Conservation (phyloP, 2,888 invertebrate genomes). For the Fragum sueziense region DNA sequence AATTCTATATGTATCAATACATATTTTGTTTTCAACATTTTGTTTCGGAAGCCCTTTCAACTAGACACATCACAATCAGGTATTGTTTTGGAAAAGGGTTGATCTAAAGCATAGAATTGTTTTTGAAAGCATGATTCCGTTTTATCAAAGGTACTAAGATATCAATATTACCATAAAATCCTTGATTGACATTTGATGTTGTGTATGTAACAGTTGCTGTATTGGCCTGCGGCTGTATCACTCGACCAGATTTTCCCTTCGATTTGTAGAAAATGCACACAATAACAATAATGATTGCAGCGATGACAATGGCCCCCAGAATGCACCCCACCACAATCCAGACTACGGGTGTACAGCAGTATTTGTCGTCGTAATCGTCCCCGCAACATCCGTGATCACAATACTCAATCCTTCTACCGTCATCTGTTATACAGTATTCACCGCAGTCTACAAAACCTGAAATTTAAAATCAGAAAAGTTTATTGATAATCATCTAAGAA, state of each 20-base stretch:
- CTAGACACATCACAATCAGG: no score
- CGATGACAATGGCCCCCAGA: background rate
- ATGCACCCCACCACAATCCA: conserved; percentile 12
- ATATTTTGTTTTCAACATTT: no score
- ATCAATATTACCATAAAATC: conserved; percentile 4
- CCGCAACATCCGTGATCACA: conserved; percentile 13
- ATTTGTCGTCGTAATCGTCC: conserved; percentile 1
- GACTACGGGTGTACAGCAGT: background rate
- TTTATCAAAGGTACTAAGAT: no score
- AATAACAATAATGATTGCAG: background rate
- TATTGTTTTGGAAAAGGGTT: no score
- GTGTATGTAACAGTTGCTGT: conserved; percentile 8
- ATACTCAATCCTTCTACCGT: background rate
- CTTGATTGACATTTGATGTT: conserved; percentile 5
- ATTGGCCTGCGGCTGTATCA: background rate
- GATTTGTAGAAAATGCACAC: conserved; percentile 10
- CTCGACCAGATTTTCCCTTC: conserved; percentile 10
- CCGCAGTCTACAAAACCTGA: conserved; percentile 11
- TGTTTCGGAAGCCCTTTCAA: no score
- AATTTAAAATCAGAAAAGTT: no score
- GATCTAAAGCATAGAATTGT: no score
- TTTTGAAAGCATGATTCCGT: no score
- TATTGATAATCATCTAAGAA: no score
- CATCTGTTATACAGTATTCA: conserved; percentile 2
- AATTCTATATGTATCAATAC: no score